These are phyloP conservation scores for Hirtodrosophila duncani DNA, from an alignment of 2,888 invertebrate species.

Conservation along the genomic window DNA sequence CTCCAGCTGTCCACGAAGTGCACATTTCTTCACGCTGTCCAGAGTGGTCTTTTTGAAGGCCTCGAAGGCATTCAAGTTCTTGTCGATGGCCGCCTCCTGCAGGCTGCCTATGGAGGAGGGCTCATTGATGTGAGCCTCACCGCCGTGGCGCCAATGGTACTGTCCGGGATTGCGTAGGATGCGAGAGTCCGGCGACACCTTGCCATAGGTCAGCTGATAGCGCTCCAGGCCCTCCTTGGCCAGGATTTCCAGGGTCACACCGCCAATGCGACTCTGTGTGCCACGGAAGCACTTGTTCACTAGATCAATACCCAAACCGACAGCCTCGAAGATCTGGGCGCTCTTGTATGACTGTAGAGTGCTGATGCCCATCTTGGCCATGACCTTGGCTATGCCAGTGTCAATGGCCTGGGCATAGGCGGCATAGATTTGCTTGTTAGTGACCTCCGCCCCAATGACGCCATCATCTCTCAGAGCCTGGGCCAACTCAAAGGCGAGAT, in stretches of 20 bases:
- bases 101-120: slow-evolving; percentile 86
- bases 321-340: slow-evolving; percentile 99
- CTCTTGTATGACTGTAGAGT: slow-evolving; percentile 99
- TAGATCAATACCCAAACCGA: slow-evolving; percentile 94
- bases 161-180: slow-evolving; percentile 91
- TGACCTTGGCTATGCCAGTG: slow-evolving; percentile 93
- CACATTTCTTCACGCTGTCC: slow-evolving; percentile 90
- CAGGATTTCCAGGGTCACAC: slow-evolving; percentile 92
- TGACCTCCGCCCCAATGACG: slow-evolving; percentile 86
- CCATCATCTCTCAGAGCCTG: slow-evolving; percentile 91
- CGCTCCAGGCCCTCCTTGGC: slow-evolving; percentile 91
- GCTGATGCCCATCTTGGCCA: slow-evolving; percentile 99
- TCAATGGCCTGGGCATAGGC: slow-evolving; percentile 95
- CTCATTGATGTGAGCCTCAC: slow-evolving; percentile 98
- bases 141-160: slow-evolving; percentile 98
- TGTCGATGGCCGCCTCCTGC: slow-evolving; percentile 92
- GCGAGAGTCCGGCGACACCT: slow-evolving; percentile 82
- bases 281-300: slow-evolving; percentile 95
- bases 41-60: slow-evolving; percentile 91
- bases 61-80: slow-evolving; percentile 90
- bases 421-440: slow-evolving; percentile 88
- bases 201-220: slow-evolving; percentile 85
- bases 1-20: slow-evolving; percentile 95
- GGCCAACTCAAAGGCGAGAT: slow-evolving; percentile 96
- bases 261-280: slow-evolving; percentile 86